Evolutionary conservation across 2,113 vertebrate genomes (phyloP).

Genomic region (Spea bombifrons): DNA sequence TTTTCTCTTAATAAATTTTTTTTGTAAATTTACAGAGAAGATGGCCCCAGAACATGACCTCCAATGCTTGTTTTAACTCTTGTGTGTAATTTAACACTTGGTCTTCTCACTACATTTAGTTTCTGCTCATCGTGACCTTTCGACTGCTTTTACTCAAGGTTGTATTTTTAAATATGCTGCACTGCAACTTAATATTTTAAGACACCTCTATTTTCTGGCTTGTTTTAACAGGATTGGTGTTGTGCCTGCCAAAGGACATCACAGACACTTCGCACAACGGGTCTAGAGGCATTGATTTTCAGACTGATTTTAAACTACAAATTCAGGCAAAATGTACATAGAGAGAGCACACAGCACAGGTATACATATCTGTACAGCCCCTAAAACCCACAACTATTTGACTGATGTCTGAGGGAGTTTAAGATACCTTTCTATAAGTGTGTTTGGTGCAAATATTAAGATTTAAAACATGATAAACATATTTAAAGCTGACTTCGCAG

Average conservation of each 20-base stretch:
- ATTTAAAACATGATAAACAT: no score
- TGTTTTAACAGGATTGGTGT: background rate
- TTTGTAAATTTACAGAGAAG: conserved; percentile 23
- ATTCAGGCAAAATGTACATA: background rate
- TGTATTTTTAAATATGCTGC: conserved; percentile 65
- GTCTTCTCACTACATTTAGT: conserved; percentile 58
- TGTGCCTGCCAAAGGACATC: background rate
- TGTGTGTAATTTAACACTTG: conserved; percentile 53
- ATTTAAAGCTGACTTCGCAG: no score
- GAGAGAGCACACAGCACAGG: no score
- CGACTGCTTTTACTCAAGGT: conserved; percentile 50
- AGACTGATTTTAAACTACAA: background rate
- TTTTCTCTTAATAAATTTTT: conserved; percentile 50
- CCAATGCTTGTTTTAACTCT: conserved; percentile 54
- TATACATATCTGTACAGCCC: no score
- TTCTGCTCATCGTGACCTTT: conserved; percentile 53
- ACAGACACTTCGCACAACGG: background rate
- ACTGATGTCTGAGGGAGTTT: no score
- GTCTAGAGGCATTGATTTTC: background rate
- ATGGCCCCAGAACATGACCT: conserved; percentile 59
- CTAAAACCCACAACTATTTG: no score
- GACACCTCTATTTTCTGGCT: background rate
- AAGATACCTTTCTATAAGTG: no score
- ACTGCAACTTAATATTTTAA: conserved; percentile 53
- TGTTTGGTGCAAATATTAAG: no score